Evolutionary conservation across 2,113 vertebrate species (phyloP).

Genomic region (Mungos mungo): DNA sequence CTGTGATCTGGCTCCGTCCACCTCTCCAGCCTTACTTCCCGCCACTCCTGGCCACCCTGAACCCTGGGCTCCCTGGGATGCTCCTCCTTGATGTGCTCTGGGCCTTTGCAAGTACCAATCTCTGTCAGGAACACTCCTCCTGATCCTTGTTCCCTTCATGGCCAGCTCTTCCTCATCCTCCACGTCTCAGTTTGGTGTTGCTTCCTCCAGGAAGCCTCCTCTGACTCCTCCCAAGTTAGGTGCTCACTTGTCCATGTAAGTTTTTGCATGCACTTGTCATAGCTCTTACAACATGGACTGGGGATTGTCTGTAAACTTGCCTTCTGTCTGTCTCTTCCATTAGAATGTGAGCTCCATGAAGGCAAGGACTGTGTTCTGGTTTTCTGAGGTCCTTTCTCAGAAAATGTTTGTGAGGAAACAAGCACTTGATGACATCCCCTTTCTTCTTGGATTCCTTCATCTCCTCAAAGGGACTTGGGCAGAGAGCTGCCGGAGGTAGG

Average conservation of each 20-base stretch:
- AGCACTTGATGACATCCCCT: background rate
- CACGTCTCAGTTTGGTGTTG: background rate
- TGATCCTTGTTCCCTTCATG: background rate
- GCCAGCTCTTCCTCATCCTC: background rate
- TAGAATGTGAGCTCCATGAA: background rate
- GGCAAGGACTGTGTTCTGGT: background rate
- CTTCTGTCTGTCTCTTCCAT: background rate
- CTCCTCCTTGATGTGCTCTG: background rate
- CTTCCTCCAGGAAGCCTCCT: constrained; percentile 5
- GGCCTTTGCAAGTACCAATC: background rate
- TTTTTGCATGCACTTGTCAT: background rate
- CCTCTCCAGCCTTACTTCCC: background rate
- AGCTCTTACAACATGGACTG: background rate
- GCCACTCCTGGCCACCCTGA: background rate
- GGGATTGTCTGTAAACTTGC: background rate
- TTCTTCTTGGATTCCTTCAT: background rate
- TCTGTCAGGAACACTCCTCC: background rate
- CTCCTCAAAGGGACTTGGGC: background rate
- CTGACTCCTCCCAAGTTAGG: background rate
- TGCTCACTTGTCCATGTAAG: background rate
- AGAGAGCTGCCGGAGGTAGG: background rate
- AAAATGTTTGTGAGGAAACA: background rate
- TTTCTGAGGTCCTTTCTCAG: background rate
- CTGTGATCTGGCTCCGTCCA: background rate
- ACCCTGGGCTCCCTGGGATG: background rate